A percentile compares a stretch with the other conserved stretches of the same genome.
Conservation (phyloP, 2,888 invertebrate species). For the Sabellastarte sp. region DNA sequence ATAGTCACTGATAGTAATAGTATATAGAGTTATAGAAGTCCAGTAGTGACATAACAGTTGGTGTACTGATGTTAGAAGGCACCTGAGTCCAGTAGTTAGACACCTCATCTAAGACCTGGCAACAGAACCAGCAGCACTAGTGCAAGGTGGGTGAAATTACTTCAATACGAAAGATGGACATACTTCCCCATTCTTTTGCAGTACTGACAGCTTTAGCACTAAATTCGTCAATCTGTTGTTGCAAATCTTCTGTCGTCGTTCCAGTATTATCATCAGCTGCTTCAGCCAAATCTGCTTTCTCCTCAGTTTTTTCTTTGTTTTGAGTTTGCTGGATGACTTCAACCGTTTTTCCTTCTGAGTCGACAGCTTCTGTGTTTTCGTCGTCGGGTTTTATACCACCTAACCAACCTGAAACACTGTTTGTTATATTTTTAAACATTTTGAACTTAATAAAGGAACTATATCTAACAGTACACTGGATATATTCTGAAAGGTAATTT, state of each 20-base stretch:
- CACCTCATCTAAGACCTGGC: too few relatives aligned
- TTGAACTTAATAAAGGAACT: too few relatives aligned
- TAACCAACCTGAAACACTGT: conserved; percentile 15
- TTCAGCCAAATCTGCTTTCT: background rate
- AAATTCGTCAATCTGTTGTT: conserved; percentile 39
- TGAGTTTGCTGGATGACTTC: conserved; percentile 4
- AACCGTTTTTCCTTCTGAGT: background rate
- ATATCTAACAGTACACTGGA: background rate
- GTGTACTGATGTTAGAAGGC: too few relatives aligned
- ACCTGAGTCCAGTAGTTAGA: too few relatives aligned
- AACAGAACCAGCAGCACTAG: too few relatives aligned
- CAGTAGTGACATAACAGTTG: too few relatives aligned
- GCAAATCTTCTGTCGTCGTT: background rate
- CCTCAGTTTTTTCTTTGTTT: conserved; percentile 1
- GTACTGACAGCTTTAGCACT: conserved; percentile 52
- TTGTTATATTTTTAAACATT: background rate
- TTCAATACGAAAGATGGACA: conserved; percentile 8
- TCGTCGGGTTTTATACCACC: conserved; percentile 8
- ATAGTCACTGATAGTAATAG: too few relatives aligned
- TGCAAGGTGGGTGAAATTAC: too few relatives aligned
- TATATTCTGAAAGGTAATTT: too few relatives aligned
- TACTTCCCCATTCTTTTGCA: conserved; percentile 57
- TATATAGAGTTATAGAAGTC: too few relatives aligned
- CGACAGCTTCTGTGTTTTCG: conserved; percentile 3
- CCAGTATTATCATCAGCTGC: conserved; percentile 3